Base-by-base conservation (phyloP, 1,140 invertebrate species). In the Meloidogyne exigua region DNA sequence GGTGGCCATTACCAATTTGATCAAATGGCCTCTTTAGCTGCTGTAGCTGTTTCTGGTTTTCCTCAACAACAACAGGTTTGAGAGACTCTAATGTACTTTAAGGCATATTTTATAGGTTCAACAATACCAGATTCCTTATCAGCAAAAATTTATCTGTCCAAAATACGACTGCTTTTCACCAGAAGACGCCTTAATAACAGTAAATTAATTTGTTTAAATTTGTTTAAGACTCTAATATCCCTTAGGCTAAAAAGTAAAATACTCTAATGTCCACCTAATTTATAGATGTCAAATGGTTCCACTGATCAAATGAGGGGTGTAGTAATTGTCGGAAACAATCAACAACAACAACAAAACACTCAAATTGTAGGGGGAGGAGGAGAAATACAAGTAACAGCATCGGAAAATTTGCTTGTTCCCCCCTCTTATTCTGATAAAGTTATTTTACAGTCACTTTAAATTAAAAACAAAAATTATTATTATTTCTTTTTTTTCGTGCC, bases 391-490 rank as follows among this genome's bases (percentile, higher is more conserved):
- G 28, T 32, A 64, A 39, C 62, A 64, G n/a, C 62, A 65, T 21
- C 62, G 26, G 26, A 72, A 23, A 64, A 86, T 49, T 80, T 80
- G 2, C 82, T 86, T 21, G 72, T 84, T 13, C 85, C 85, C 12
- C 85, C 86, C 13, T 80, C 77, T 23, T 87, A 86, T 39, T 78
- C 81, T 18, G 85, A 85, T 15, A 88, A 85, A 72, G 79, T 76
- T 23, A 85, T 87, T 23, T 75, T 87, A 21, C 86, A 87, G 68
- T 84, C 77, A n/a, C 71, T 87, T 66, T 87, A 32, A 79, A 63
- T 3, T 32, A 23, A 18, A 23, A 18, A 18, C 1, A 68, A 32
- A 66, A 66, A 28, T 4, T 11, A 67, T n/a, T 21, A 11, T 67
- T 18, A 67, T 21, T 21, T 10, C 13, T 1, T 67, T 67, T 32